Conservation (phyloP, 1,140 invertebrate genomes). For the Drosophila trapezifrons region DNA sequence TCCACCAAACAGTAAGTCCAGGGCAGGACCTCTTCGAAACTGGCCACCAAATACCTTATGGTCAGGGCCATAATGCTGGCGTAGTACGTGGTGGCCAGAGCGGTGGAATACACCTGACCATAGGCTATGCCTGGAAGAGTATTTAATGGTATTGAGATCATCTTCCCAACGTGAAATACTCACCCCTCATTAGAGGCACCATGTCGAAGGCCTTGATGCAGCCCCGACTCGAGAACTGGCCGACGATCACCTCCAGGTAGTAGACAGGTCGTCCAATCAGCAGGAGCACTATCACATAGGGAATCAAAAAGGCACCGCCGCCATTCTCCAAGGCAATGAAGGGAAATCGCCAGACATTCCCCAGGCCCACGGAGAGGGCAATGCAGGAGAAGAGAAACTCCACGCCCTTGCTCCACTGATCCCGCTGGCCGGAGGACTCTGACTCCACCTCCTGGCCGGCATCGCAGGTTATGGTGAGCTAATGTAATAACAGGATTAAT, state of each 20-base stretch:
- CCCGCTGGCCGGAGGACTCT: conserved; percentile 4
- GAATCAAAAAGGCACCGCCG: conserved; percentile 91
- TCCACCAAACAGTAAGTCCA: conserved; percentile 88
- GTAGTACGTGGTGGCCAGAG: conserved; percentile 90
- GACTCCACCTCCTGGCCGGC: conserved; percentile 12
- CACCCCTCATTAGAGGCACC: conserved; percentile 86
- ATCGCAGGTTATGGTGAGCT: conserved; percentile 33
- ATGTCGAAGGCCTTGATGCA: conserved; percentile 86
- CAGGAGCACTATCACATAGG: conserved; percentile 90
- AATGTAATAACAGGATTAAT: neutral
- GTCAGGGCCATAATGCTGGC: conserved; percentile 89
- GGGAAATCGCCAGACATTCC: conserved; percentile 93
- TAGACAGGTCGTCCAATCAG: conserved; percentile 93
- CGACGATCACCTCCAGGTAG: conserved; percentile 91
- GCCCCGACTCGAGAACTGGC: conserved; percentile 89
- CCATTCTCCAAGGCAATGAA: conserved; percentile 91
- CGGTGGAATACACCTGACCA: conserved; percentile 89
- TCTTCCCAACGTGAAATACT: neutral
- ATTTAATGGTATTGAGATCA: neutral
- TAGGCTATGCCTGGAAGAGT: conserved; percentile 87
- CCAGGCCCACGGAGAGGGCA: conserved; percentile 93
- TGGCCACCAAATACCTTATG: conserved; percentile 88
- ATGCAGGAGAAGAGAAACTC: conserved; percentile 94
- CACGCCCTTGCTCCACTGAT: conserved; percentile 89
- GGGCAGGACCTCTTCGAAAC: conserved; percentile 87